Conservation (phyloP, 2,888 invertebrate genomes). For the Alloplasta piceator region DNA sequence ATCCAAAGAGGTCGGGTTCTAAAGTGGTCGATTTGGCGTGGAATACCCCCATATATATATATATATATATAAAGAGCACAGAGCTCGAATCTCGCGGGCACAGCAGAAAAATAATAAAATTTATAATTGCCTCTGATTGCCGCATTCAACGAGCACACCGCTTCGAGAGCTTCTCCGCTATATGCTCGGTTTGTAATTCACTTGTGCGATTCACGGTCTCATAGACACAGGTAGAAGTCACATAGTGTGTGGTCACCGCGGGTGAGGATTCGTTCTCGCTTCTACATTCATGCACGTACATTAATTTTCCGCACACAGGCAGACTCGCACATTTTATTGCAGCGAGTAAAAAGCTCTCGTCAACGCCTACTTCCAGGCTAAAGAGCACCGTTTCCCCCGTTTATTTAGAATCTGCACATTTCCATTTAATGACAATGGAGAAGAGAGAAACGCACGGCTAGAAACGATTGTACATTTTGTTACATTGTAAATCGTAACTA, state of each 20-base stretch:
- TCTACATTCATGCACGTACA: conserved; percentile 1
- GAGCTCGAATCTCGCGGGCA: conserved; percentile 37
- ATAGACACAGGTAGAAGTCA: conserved; percentile 15
- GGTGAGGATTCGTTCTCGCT: conserved; percentile 23
- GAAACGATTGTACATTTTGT: conserved; percentile 27
- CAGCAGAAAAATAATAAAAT: conserved; percentile 76
- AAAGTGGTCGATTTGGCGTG: no score
- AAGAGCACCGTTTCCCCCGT: conserved; percentile 58
- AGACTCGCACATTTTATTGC: conserved; percentile 21
- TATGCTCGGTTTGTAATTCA: neutral
- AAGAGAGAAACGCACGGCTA: conserved; percentile 25
- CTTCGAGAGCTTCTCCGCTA: conserved; percentile 27
- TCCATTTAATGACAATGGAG: conserved; percentile 56
- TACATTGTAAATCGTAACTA: conserved; percentile 6
- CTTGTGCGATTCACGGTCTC: conserved; percentile 1
- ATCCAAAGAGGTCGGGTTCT: no score
- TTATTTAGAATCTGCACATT: conserved; percentile 61
- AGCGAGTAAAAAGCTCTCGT: conserved; percentile 45
- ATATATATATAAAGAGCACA: conserved; percentile 1
- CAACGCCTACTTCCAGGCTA: conserved; percentile 63
- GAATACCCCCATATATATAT: neutral
- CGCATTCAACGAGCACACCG: conserved; percentile 69
- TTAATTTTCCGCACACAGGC: neutral
- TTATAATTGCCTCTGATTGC: conserved; percentile 78
- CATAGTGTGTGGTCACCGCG: conserved; percentile 4